Evolutionary conservation across 2,888 invertebrate genomes (phyloP), one percentile per base, ranked within the genome.

Genomic region (Eucriotettix oculatus): DNA sequence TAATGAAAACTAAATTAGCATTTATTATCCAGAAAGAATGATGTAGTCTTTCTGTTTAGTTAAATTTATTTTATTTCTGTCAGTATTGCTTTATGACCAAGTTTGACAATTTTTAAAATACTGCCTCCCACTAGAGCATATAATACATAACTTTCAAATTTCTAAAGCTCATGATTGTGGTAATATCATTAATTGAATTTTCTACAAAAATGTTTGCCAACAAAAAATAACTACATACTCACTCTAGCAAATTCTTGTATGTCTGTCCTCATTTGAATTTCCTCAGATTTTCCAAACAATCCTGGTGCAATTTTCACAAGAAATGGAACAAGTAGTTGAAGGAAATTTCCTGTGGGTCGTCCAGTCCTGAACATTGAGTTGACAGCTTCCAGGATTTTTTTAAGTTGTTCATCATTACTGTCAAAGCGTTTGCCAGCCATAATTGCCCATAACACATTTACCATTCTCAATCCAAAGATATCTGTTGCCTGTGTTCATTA

Each of bases 381-480:
- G 9, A 59, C 10, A 10, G 14, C 44, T 10, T 61, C 48, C 52
- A 66, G 61, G 14, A 66, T 60, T 11, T 48, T 42, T 55, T 60
- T 54, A 11, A 65, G 59, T 11, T 58, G 54, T 10, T 41, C 59
- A 57, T 67, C 66, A 54, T 62, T 53, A 11, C 57, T 61, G 10
- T 59, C 41, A 58, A 61, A 64, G 16, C 64, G 56, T 9, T 56
- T 54, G 12, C 66, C 66, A 11, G 65, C 65, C 60, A 67, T 61
- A 29, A 67, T 59, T 1, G 63, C 61, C 67, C 67, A 67, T 7
- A 67, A 59, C 7, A 67, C 65, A 59, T 67, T 67, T 42, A 67
- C 60, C 16, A 63, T 61, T 14, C 66, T 62, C 16, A 61, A 58
- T 9, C 58, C 60, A 59, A 67, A 65, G 17, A 65, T 40, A 9